Base-by-base conservation (phyloP, 2,888 invertebrate species). In the Schizaphis graminum region DNA sequence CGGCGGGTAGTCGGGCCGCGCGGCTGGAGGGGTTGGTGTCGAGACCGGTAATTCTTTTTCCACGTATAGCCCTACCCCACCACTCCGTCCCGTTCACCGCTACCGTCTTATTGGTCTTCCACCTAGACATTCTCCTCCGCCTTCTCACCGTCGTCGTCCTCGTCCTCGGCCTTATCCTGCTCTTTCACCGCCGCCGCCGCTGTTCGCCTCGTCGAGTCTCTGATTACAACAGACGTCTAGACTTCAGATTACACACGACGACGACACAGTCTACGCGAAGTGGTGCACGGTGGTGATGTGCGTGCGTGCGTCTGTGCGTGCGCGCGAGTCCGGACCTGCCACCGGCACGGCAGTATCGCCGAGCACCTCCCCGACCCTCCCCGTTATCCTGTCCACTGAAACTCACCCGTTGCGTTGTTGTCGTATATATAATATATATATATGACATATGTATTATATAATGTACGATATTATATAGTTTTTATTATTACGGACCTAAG, bases 111-210 rank as follows among this genome's bases (percentile, higher is more conserved):
- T 77, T 77, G 77, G 77, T 77, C 77, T 77, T 77, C 77, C 77
- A 77, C 77, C 77, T 77, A 77, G 77, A 77, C 77, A 35, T 77
- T 77, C 56, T 57, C 47, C 26, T 26, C 57, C 41, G 49, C 26
- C 94, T 87, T 44, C 41, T 28, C 89, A n/a, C 44, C 67, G 57
- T 56, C 90, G 3, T 57, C 95, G 94, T 93, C 94, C 94, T 94
- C 95, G 94, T 89, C 93, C 77, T 89, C 77, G n/a, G 88, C 89
- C 95, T 95, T 95, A 95, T 95, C 95, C 95, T 93, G 57, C 86
- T 53, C 91, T 53, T n/a, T 47, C 57, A n/a, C 49, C 49, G 56
- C 24, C 56, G 53, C 41, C 92, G 91, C 89, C 85, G 77, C 67
- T 41, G 93, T 90, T 93, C 84, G 84, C 95, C 94, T 94, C 94